Evolutionary conservation across 2,888 invertebrate genomes (phyloP).

Genomic region (Oscheius sp.): DNA sequence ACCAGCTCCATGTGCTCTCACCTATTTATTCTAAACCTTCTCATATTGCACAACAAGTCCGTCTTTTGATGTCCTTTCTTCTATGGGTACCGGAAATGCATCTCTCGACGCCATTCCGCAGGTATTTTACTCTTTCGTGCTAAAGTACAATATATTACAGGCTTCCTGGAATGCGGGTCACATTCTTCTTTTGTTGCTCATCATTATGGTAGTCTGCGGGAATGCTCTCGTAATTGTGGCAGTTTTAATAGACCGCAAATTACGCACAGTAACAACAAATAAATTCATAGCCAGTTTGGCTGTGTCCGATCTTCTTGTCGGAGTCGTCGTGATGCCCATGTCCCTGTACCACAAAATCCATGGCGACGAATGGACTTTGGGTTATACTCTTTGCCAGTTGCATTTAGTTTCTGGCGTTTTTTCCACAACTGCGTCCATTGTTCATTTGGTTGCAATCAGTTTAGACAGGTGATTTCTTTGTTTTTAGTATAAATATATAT

Average conservation of each 20-base stretch:
- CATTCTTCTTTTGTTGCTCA: constrained; percentile 51
- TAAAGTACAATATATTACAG: not conserved
- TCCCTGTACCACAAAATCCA: constrained; percentile 62
- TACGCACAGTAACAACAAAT: constrained; percentile 62
- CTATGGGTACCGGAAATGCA: constrained; percentile 30
- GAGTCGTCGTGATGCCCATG: constrained; percentile 64
- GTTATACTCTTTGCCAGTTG: constrained; percentile 59
- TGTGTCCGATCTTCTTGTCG: constrained; percentile 64
- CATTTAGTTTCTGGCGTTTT: constrained; percentile 62
- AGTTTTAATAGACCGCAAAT: constrained; percentile 57
- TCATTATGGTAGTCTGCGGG: constrained; percentile 56
- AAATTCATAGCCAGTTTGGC: constrained; percentile 65
- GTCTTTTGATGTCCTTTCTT: constrained; percentile 31
- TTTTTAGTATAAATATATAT: too few relatives aligned
- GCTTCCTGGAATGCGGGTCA: constrained; percentile 38
- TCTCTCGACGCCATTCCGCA: constrained; percentile 27
- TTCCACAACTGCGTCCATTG: constrained; percentile 66
- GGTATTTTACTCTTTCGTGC: constrained; percentile 1
- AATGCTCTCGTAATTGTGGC: constrained; percentile 57
- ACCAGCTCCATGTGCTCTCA: constrained; percentile 12
- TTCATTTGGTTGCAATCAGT: constrained; percentile 65
- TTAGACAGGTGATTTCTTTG: constrained; percentile 53
- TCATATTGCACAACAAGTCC: constrained; percentile 28
- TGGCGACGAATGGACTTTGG: constrained; percentile 60
- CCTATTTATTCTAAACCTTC: constrained; percentile 21